These are phyloP conservation scores for Kryptolebias marmoratus DNA, from an alignment of 2,113 vertebrate genomes.

Conservation along the genomic window DNA sequence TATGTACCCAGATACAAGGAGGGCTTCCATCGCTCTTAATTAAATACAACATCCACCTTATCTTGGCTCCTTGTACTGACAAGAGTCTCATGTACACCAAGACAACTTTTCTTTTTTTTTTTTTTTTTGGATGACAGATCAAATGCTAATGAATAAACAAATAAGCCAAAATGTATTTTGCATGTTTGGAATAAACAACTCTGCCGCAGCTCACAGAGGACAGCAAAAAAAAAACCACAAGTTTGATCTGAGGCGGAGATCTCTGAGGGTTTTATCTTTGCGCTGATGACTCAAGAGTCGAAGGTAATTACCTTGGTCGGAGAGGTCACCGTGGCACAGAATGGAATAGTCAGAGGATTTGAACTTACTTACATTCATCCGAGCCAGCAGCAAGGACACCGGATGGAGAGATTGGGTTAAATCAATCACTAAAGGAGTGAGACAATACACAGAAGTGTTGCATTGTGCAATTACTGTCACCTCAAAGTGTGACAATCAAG, in stretches of 20 bases:
- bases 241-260: slow-evolving; percentile 62
- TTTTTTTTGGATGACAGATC: slow-evolving; percentile 40
- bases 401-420: slow-evolving; percentile 13
- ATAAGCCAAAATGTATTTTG: slow-evolving; percentile 46
- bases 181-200: slow-evolving; percentile 40
- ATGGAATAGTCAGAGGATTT: slow-evolving; percentile 59
- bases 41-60: slow-evolving; percentile 73
- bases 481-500: slow-evolving; percentile 47
- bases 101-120: slow-evolving; percentile 42
- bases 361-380: slow-evolving; percentile 43
- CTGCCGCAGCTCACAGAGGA: slow-evolving; percentile 40
- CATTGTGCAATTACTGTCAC: slow-evolving; percentile 45
- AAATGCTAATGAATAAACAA: slow-evolving; percentile 71
- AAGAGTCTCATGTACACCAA: slow-evolving; percentile 60
- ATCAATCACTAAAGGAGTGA: slow-evolving; percentile 22
- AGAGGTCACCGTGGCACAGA: slow-evolving; percentile 60
- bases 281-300: slow-evolving; percentile 52
- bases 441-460: slow-evolving; percentile 7
- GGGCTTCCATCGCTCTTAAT: slow-evolving; percentile 69
- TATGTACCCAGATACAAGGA: slow-evolving; percentile 59
- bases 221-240: slow-evolving; percentile 40
- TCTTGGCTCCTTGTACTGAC: slow-evolving; percentile 66
- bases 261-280: slow-evolving; percentile 64
- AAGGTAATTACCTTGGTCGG: slow-evolving; percentile 74
- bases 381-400: slow-evolving; percentile 17